Percentiles rank a stretch among this genome's conserved stretches.
Conservation (phyloP, 1,140 invertebrate species). For the Hylyphantes graminicola region DNA sequence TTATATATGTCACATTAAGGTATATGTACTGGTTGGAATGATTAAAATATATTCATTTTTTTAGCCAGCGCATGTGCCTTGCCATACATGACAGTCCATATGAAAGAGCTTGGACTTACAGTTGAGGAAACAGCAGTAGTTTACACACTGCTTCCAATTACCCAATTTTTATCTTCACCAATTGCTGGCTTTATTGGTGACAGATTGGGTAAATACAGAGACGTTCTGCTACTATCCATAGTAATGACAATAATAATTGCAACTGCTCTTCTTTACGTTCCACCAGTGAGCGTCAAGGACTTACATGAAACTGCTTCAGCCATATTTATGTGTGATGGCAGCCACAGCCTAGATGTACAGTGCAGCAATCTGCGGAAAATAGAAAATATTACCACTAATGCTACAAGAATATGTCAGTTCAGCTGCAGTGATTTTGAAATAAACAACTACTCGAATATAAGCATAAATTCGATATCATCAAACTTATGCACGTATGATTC, state of each 20-base stretch:
- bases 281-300: constrained; percentile 50
- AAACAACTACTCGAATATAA: no score
- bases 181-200: constrained; percentile 82
- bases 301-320: constrained; percentile 64
- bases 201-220: constrained; percentile 83
- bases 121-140: constrained; percentile 88
- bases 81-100: constrained; percentile 86
- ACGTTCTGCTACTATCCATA: constrained; percentile 74
- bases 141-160: constrained; percentile 82
- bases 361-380: no score
- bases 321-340: no score
- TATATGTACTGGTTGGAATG: no score
- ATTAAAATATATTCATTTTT: constrained; percentile 62
- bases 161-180: constrained; percentile 82
- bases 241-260: constrained; percentile 77
- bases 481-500: no score
- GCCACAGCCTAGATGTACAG: no score
- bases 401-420: no score
- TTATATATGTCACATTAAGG: no score
- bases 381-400: no score
- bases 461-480: no score
- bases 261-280: constrained; percentile 76
- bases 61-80: constrained; percentile 80
- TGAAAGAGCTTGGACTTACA: constrained; percentile 84
- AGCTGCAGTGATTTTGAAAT: no score